A percentile compares a stretch with the other conserved stretches of the same genome.
These are phyloP conservation scores for Beaufortia kweichowensis DNA, from an alignment of 2,113 vertebrate species.

Conservation along the genomic window DNA sequence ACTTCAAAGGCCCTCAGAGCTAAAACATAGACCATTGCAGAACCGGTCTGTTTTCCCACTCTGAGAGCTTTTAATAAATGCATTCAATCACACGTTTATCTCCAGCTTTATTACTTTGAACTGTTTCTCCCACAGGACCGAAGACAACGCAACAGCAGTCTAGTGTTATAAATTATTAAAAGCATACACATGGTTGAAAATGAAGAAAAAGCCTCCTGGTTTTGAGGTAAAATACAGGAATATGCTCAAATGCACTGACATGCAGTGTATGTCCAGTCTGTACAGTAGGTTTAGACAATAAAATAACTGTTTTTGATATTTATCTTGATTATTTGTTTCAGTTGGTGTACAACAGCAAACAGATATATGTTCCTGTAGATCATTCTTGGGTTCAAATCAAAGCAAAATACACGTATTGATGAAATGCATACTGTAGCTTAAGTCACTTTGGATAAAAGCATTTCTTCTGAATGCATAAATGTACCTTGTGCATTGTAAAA, in stretches of 20 bases:
- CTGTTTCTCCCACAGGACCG: constrained; percentile 40
- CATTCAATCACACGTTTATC: constrained; percentile 40
- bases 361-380: too few species aligned
- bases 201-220: constrained; percentile 5
- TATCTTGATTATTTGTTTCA: too few species aligned
- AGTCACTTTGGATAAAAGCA: too few species aligned
- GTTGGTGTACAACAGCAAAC: too few species aligned
- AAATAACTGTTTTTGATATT: too few species aligned
- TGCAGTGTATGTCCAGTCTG: background rate
- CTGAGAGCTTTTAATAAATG: constrained; percentile 29
- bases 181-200: constrained; percentile 7
- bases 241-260: background rate
- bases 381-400: too few species aligned
- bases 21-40: background rate
- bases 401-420: too few species aligned
- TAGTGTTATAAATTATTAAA: constrained; percentile 31
- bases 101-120: constrained; percentile 46
- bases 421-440: too few species aligned
- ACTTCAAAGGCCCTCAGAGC: constrained; percentile 34
- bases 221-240: constrained; percentile 18
- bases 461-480: too few species aligned
- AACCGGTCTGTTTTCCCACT: constrained; percentile 24
- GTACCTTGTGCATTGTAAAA: too few species aligned
- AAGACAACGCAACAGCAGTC: constrained; percentile 41
- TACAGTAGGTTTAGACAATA: too few species aligned